Conservation (phyloP, 2,113 vertebrate genomes). For the Takifugu flavidus region DNA sequence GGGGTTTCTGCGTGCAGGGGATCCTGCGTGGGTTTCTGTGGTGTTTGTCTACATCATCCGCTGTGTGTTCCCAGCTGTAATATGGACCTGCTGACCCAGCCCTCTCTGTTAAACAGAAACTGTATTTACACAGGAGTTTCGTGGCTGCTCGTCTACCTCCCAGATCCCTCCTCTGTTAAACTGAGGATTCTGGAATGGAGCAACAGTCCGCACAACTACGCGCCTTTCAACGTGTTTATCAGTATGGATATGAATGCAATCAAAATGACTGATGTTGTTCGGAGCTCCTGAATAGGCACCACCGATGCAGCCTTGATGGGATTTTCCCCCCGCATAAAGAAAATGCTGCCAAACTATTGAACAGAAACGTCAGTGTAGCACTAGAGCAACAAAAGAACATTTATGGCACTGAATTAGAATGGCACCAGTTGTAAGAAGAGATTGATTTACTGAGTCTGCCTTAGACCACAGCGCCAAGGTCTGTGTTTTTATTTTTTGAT, state of each 20-base stretch:
- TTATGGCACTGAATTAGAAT: neutral
- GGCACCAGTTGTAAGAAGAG: neutral
- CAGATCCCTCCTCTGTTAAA: slow-evolving; percentile 22
- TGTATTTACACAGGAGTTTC: slow-evolving; percentile 55
- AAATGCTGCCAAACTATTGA: no score
- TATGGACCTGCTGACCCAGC: slow-evolving; percentile 23
- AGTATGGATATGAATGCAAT: neutral
- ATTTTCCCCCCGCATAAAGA: no score
- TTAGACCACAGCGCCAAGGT: slow-evolving; percentile 15
- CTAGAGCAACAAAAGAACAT: neutral
- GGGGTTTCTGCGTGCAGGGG: slow-evolving; percentile 9
- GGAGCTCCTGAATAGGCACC: neutral
- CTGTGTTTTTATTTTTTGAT: slow-evolving; percentile 33
- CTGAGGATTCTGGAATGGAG: slow-evolving; percentile 15
- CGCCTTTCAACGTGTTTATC: neutral
- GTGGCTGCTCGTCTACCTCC: slow-evolving; percentile 24
- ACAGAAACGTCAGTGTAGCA: neutral
- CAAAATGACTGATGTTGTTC: neutral
- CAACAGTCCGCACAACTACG: neutral
- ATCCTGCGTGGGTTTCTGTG: neutral
- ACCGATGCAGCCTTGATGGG: neutral
- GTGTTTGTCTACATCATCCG: slow-evolving; percentile 26
- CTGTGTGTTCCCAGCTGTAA: slow-evolving; percentile 39
- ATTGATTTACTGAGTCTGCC: slow-evolving; percentile 21
- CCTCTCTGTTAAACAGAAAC: slow-evolving; percentile 61